phyloP scores from a whole-genome alignment of 1,140 invertebrate species.

The Cepaea nemoralis region DNA sequence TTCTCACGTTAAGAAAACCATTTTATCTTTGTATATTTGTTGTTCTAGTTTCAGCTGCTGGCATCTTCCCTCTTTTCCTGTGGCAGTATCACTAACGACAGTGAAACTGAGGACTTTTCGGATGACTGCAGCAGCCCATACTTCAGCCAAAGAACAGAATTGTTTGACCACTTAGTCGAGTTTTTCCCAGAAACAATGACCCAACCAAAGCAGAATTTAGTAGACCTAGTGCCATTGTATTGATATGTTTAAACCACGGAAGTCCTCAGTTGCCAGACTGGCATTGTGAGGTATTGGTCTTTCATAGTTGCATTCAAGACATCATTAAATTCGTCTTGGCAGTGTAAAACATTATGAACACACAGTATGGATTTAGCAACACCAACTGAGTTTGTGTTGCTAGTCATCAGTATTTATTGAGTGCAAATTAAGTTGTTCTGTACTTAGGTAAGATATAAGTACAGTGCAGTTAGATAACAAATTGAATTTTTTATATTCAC shows the following conservation, averaged over 20 bases:
- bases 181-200: slow-evolving; percentile 82
- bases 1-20: no score
- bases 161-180: slow-evolving; percentile 79
- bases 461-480: no score
- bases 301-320: background rate
- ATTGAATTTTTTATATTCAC: background rate
- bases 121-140: slow-evolving; percentile 55
- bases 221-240: slow-evolving; percentile 75
- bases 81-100: slow-evolving; percentile 58
- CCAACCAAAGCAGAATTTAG: slow-evolving; percentile 79
- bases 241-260: background rate
- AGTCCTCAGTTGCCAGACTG: background rate
- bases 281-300: background rate
- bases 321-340: background rate
- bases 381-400: background rate
- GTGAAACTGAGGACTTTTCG: slow-evolving; percentile 45
- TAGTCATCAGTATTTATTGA: background rate
- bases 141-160: slow-evolving; percentile 74
- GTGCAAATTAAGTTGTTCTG: background rate
- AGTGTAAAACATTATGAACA: background rate
- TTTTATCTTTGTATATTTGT: no score
- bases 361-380: background rate
- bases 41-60: slow-evolving; percentile 74
- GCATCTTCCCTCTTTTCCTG: slow-evolving; percentile 74
- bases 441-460: background rate